A percentile compares a stretch with the other conserved stretches of the same genome.
Evolutionary conservation across 2,888 invertebrate genomes (phyloP).

Genomic region (Pardosa pseudoannulata): DNA sequence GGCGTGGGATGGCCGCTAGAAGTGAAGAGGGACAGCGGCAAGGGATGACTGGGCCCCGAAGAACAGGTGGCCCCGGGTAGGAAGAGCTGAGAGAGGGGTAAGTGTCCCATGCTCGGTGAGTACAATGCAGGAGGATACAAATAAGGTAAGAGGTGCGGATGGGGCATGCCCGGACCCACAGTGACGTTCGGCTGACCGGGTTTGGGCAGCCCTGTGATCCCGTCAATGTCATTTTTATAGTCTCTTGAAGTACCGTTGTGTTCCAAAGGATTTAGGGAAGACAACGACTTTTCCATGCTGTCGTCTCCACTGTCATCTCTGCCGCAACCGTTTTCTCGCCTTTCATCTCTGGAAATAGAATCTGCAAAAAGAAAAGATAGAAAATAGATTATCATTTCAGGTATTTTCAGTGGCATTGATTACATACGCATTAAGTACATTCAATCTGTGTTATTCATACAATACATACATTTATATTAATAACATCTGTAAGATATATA

Average conservation of each 20-base stretch:
- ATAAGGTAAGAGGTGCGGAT: conserved; percentile 90
- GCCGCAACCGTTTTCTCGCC: conserved; percentile 49
- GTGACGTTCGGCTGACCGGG: conserved; percentile 87
- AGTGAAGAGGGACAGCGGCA: conserved; percentile 76
- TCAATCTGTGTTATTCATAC: no score
- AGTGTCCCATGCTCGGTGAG: conserved; percentile 80
- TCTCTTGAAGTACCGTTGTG: conserved; percentile 59
- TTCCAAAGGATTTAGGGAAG: conserved; percentile 30
- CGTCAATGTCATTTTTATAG: conserved; percentile 45
- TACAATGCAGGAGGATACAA: conserved; percentile 93
- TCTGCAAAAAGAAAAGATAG: conserved; percentile 27
- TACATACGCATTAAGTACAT: no score
- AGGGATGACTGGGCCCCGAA: conserved; percentile 74
- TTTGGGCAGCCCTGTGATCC: conserved; percentile 31
- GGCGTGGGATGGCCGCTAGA: conserved; percentile 80
- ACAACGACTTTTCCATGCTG: conserved; percentile 50
- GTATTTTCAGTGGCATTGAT: no score
- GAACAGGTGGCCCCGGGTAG: conserved; percentile 72
- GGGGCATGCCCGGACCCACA: conserved; percentile 89
- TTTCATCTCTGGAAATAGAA: conserved; percentile 32
- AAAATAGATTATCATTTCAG: no score
- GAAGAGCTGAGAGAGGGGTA: conserved; percentile 76
- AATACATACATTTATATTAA: no score
- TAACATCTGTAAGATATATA: no score
- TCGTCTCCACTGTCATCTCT: conserved; percentile 60